Base-by-base conservation (phyloP, 1,140 invertebrate genomes). In the Drosophila eugracilis region DNA sequence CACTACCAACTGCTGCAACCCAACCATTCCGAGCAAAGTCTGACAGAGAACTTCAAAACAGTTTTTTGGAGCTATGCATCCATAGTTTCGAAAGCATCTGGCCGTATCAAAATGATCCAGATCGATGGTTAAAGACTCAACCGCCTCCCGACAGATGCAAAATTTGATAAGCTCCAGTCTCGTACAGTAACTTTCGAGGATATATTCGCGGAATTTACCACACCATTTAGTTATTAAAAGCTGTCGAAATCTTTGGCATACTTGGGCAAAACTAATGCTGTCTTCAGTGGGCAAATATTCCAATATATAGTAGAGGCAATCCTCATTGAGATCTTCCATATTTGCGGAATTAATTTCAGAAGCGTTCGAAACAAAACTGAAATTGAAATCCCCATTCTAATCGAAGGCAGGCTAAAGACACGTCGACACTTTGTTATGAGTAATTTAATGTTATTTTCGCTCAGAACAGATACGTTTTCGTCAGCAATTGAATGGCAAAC, bases 181-280 rank as follows among this genome's bases (percentile, higher is more conserved):
- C 0, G 37, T 2, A 21, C 41, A 53, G 2, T 34, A 34, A 12
- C 7, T 36, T 6, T 76, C 45, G 5, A 85, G 4, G 4, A 30
- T 42, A 19, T 54, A 85, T 1, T 77, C 17, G 0, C 66, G 48
- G 50, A 60, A 65, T 24, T 48, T 57, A 12, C 21, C 26, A 1
- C 41, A 21, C 19, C 2, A 24, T 2, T 30, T 10, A 6, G 36
- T 34, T 2, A 74, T 32, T 5, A 74, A 74, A n/a, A 86, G 19
- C 26, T 77, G 52, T 3, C 77, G 81, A 74, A 86, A 86, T 21
- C 67, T 41, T 0, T 24, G 28, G 12, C 76, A 79, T 14, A 65
- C 66, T 47, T 80, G 76, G 0, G 72, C 58, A 14, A 80, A 86
- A 21, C 14, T 45, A 21, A 62, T 57, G 9, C 44, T 37, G 19